A percentile compares a stretch with the other conserved stretches of the same genome.
Evolutionary conservation across 2,888 invertebrate species (phyloP).

Genomic region (Caenorhabditis auriculariae): DNA sequence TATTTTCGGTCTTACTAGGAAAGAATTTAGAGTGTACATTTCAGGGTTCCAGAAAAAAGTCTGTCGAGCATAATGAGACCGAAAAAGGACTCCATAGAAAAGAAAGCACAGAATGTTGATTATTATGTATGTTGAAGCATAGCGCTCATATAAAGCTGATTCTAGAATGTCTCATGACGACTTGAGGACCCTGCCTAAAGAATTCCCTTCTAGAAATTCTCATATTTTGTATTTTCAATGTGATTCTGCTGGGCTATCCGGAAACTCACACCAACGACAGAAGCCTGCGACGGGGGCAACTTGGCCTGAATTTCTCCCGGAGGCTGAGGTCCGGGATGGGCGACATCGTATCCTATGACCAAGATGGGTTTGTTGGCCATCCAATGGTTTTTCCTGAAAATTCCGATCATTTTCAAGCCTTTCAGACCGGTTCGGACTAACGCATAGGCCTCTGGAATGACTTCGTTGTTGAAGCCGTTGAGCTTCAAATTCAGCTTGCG

Average conservation of each 20-base stretch:
- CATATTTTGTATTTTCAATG: too few relatives aligned
- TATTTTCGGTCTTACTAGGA: too few relatives aligned
- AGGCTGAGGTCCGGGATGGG: conserved; percentile 15
- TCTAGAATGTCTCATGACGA: too few relatives aligned
- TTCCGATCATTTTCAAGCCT: background rate
- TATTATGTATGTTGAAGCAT: too few relatives aligned
- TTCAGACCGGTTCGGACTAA: background rate
- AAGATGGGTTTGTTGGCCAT: conserved; percentile 2
- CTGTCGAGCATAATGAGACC: too few relatives aligned
- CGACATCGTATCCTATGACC: conserved; percentile 29
- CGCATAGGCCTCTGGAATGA: conserved; percentile 12
- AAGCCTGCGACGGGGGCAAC: conserved; percentile 9
- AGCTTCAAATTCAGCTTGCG: conserved; percentile 27
- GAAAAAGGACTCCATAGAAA: too few relatives aligned
- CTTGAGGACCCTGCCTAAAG: too few relatives aligned
- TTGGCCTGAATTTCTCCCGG: conserved; percentile 1
- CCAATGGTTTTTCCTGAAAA: conserved; percentile 13
- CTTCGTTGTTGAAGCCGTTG: conserved; percentile 22
- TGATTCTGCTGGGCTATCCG: too few relatives aligned
- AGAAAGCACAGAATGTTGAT: background rate
- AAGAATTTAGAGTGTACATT: too few relatives aligned
- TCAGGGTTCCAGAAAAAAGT: too few relatives aligned
- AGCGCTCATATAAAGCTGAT: too few relatives aligned
- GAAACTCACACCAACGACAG: conserved; percentile 27
- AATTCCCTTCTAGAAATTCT: too few relatives aligned